These are phyloP conservation scores for Atta cephalotes DNA, from an alignment of 1,140 invertebrate species.

Conservation along the genomic window DNA sequence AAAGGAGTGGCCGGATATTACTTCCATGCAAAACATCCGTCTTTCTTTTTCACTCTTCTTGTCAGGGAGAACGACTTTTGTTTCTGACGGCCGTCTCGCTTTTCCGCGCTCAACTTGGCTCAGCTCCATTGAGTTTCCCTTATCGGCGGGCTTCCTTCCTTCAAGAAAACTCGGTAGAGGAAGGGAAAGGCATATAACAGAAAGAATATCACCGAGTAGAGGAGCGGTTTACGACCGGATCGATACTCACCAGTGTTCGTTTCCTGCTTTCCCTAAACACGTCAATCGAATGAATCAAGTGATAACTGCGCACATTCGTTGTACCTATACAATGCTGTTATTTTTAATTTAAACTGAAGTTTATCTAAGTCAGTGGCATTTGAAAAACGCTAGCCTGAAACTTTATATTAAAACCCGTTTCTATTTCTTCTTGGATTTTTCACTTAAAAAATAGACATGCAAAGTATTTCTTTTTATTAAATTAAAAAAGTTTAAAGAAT, in stretches of 20 bases:
- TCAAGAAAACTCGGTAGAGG: background rate
- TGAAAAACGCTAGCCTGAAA: background rate
- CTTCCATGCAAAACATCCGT: slow-evolving; percentile 59
- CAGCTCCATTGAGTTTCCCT: slow-evolving; percentile 51
- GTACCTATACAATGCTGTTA: background rate
- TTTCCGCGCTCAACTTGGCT: slow-evolving; percentile 57
- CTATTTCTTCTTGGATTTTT: background rate
- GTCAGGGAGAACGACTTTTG: slow-evolving; percentile 63
- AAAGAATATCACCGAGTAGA: slow-evolving; percentile 27
- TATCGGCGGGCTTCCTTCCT: background rate
- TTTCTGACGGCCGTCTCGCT: slow-evolving; percentile 65
- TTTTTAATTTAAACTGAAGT: background rate
- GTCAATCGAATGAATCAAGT: background rate
- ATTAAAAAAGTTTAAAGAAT: background rate
- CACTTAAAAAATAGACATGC: background rate
- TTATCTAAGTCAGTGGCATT: background rate
- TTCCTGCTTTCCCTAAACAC: slow-evolving; percentile 19
- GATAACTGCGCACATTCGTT: background rate
- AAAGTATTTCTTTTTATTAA: background rate
- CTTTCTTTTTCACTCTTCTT: slow-evolving; percentile 8
- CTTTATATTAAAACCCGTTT: background rate
- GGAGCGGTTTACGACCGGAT: slow-evolving; percentile 8
- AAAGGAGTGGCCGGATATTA: slow-evolving; percentile 68
- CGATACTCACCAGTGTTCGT: slow-evolving; percentile 7
- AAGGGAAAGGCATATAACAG: background rate